These are phyloP conservation scores for Eremophila alpestris DNA, from an alignment of 2,797 vertebrate genomes.

Conservation along the genomic window DNA sequence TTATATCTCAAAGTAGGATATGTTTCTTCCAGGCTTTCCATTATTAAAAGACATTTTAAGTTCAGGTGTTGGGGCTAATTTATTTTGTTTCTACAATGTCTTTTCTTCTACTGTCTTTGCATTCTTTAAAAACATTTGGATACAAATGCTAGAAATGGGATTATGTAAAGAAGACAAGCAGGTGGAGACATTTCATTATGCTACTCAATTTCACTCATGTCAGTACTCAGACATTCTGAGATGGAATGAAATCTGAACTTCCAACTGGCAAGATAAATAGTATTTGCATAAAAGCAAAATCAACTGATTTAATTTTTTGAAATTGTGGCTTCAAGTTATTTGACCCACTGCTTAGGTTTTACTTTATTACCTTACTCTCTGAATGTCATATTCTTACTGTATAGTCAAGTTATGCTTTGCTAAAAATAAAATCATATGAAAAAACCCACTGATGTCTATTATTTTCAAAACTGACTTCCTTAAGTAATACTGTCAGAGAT, in stretches of 20 bases:
- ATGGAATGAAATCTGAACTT: neutral
- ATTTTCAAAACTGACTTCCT: neutral
- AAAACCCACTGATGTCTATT: neutral
- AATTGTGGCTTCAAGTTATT: neutral
- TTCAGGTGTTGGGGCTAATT: neutral
- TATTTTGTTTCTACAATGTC: neutral
- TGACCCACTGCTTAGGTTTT: neutral
- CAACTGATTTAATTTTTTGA: neutral
- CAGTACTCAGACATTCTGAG: neutral
- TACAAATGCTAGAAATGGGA: neutral
- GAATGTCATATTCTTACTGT: neutral
- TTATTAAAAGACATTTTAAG: neutral
- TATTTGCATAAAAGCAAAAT: neutral
- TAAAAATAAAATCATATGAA: neutral
- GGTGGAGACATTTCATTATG: neutral
- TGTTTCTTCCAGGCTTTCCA: neutral
- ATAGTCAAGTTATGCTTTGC: neutral
- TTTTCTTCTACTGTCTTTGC: neutral
- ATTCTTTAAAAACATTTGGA: neutral
- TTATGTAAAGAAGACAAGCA: neutral
- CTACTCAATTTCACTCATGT: neutral
- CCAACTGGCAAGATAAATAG: neutral
- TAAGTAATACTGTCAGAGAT: neutral
- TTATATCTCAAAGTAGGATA: neutral
- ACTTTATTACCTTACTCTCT: neutral